phyloP scores from a whole-genome alignment of 2,113 vertebrate genomes.

The Callipepla squamata region DNA sequence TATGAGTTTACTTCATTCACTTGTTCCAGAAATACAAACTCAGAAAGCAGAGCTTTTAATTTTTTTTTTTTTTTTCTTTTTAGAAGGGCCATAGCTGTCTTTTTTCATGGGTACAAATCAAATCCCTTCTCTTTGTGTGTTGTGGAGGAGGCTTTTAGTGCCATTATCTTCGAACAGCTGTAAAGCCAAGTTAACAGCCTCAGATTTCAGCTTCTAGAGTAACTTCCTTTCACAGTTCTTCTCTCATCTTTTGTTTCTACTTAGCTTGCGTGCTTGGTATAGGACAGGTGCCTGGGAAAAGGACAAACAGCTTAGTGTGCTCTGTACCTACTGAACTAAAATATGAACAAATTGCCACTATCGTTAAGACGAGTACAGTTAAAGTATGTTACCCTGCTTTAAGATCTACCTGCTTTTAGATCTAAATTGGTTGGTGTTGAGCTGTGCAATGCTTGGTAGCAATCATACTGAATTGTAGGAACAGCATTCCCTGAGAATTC shows the following conservation, averaged over 20 bases:
- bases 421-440: neutral
- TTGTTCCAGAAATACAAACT: neutral
- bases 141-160: neutral
- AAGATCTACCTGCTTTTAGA: neutral
- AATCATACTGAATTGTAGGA: neutral
- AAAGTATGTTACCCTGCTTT: neutral
- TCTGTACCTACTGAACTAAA: neutral
- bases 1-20: neutral
- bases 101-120: neutral
- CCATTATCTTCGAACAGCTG: accelerated
- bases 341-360: neutral
- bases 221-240: neutral
- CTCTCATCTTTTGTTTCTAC: neutral
- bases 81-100: neutral
- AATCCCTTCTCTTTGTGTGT: neutral
- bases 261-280: neutral
- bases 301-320: neutral
- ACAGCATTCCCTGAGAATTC: neutral
- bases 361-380: neutral
- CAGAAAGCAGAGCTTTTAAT: neutral
- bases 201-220: neutral
- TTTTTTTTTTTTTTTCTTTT: neutral
- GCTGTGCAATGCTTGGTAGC: neutral
- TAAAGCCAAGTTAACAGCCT: neutral
- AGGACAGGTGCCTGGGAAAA: neutral